Evolutionary conservation across 2,888 invertebrate genomes (phyloP), one percentile per base, ranked within the genome.

Genomic region (Spialia ferax): DNA sequence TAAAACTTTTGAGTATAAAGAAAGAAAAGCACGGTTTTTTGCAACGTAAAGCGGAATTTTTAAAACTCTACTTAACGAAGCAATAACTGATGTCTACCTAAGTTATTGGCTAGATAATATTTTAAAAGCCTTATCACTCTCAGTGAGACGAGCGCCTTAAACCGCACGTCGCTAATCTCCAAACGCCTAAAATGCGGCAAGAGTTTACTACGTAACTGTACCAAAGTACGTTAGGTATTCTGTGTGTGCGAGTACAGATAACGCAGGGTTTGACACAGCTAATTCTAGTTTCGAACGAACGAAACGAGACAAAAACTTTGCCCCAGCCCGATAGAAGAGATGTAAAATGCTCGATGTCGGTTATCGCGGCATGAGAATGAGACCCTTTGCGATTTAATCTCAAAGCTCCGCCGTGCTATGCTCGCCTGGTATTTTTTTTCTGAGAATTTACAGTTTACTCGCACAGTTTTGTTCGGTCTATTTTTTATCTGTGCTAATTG

Each of bases 381-480:
- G 82, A 78, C 75, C 77, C 82, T 85, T 83, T 83, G 79, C 84
- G 85, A 88, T 88, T 80, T 84, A 84, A 89, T 89, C 86, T 84
- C 74, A 79, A 79, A 84, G 82, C 81, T 83, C 74, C 76, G 71
- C 74, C 71, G 74, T 75, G 75, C 68, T 77, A 75, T 86, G 80
- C 72, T 68, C 63, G 77, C 81, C 81, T 83, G 71, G 81, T 87
- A 81, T 8, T 67, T 76, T 80, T 76, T 80, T 83, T 80, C 76
- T 74, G 59, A 65, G 75, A 75, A 75, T 74, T 73, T 70, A 70
- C 75, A 70, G 73, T 68, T 68, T 66, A 71, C 70, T 74, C 70
- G 63, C 50, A 52, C 45, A 59, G 66, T 69, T 69, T 71, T 70
- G 68, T 70, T 69, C 71, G 70, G 56, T 48, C 56, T 70, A 66